Percentiles rank a stretch among this genome's conserved stretches.
phyloP scores from a whole-genome alignment of 2,113 vertebrate species.

The Acrocephalus arundinaceus region DNA sequence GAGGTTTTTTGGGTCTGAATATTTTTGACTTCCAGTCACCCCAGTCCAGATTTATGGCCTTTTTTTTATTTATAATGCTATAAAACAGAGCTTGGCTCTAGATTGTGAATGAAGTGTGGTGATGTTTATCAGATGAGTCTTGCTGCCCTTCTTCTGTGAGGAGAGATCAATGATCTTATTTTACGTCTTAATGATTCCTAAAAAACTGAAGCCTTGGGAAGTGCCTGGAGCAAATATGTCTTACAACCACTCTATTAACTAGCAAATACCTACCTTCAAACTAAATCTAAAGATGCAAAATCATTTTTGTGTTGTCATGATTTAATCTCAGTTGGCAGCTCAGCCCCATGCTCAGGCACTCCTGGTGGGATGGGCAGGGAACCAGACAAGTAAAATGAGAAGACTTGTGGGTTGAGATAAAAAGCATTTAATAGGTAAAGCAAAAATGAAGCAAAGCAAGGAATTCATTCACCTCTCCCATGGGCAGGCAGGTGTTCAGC shows the following conservation, averaged over 20 bases:
- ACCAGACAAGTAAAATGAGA: background rate
- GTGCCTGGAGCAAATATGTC: background rate
- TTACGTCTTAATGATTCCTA: background rate
- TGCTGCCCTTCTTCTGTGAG: background rate
- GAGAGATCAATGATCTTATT: background rate
- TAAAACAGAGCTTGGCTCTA: background rate
- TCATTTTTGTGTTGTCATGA: background rate
- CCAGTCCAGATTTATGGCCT: background rate
- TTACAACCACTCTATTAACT: background rate
- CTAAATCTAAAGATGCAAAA: background rate
- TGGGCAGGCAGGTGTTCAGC: background rate
- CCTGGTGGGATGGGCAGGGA: background rate
- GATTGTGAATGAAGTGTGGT: background rate
- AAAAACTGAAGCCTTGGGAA: background rate
- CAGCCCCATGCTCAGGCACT: no score
- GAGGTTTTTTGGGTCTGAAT: background rate
- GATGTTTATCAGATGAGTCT: background rate
- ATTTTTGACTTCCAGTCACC: background rate
- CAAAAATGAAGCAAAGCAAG: background rate
- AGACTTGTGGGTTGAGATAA: background rate
- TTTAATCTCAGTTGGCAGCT: background rate
- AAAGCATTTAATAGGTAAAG: background rate
- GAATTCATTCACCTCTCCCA: background rate
- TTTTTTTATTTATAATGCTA: background rate
- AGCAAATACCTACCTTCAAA: background rate